Evolutionary conservation across 2,888 invertebrate genomes (phyloP).

Genomic region (Tupiocoris notatus): DNA sequence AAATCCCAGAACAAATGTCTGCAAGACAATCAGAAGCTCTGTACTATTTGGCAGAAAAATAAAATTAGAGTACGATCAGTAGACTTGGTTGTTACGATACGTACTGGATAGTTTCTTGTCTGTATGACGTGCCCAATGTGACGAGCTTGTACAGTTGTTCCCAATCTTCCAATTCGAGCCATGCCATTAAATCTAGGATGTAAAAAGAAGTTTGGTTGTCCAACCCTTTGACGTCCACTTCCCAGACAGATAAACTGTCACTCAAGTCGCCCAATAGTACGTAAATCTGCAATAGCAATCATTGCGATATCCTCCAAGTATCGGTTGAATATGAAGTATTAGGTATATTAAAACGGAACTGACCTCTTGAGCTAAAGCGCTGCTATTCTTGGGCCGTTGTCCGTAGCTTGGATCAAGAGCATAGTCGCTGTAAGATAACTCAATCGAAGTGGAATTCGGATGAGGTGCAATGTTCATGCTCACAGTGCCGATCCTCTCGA

Average conservation of each 20-base stretch:
- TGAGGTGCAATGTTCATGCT: conserved; percentile 1
- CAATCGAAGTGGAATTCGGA: conserved; percentile 28
- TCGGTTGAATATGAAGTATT: neutral
- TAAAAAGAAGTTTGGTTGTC: conserved; percentile 56
- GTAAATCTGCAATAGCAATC: conserved; percentile 49
- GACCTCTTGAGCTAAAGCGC: conserved; percentile 48
- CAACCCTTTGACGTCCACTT: conserved; percentile 51
- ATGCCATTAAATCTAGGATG: conserved; percentile 55
- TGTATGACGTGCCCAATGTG: conserved; percentile 66
- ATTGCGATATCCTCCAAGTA: no score
- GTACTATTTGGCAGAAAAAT: no score
- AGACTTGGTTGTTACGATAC: conserved; percentile 15
- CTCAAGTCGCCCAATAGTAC: conserved; percentile 49
- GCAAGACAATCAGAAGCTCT: no score
- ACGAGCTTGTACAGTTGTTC: conserved; percentile 53
- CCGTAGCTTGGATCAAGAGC: conserved; percentile 50
- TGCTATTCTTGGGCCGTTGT: conserved; percentile 48
- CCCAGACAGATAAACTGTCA: conserved; percentile 50
- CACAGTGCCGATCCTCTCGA: conserved; percentile 1
- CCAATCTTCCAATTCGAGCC: conserved; percentile 54
- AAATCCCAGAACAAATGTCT: conserved; percentile 71
- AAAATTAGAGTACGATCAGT: no score
- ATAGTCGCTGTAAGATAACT: conserved; percentile 44
- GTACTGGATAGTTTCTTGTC: conserved; percentile 66
- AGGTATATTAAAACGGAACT: no score